Evolutionary conservation across 2,797 vertebrate genomes (phyloP).

Genomic region (Arnoldichthys spilopterus): DNA sequence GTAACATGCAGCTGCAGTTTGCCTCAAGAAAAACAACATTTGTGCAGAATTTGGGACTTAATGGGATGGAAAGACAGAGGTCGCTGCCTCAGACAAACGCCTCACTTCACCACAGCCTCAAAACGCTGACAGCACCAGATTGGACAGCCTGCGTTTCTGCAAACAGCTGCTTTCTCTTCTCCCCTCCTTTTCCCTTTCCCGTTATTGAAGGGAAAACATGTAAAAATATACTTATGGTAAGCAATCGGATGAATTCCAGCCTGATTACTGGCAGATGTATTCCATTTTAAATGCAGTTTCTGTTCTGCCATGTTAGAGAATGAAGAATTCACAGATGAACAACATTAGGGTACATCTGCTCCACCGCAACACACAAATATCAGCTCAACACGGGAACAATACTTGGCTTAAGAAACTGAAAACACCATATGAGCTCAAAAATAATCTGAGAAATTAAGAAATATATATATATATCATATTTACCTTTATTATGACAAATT

Average conservation of each 20-base stretch:
- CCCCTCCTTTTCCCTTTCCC: constrained; percentile 2
- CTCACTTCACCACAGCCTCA: constrained; percentile 66
- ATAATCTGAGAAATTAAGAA: background rate
- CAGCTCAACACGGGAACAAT: constrained; percentile 5
- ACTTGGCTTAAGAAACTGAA: constrained; percentile 21
- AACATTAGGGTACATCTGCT: constrained; percentile 43
- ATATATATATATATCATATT: no score
- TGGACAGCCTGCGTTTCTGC: constrained; percentile 66
- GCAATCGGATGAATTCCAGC: constrained; percentile 58
- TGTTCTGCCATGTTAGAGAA: constrained; percentile 27
- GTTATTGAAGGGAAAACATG: constrained; percentile 46
- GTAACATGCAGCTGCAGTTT: constrained; percentile 67
- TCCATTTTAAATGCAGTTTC: constrained; percentile 45
- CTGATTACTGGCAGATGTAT: constrained; percentile 65
- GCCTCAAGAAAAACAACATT: constrained; percentile 69
- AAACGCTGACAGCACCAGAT: constrained; percentile 67
- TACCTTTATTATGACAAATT: no score
- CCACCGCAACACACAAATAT: constrained; percentile 6
- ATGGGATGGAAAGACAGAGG: constrained; percentile 72
- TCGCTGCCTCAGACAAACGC: constrained; percentile 69
- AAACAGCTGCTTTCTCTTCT: constrained; percentile 62
- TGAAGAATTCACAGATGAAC: constrained; percentile 44
- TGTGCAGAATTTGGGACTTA: constrained; percentile 66
- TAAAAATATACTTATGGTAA: constrained; percentile 52
- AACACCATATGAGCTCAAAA: constrained; percentile 31